Percentiles rank a stretch among this genome's conserved stretches.
phyloP scores from a whole-genome alignment of 2,113 vertebrate genomes.

The Oriolus oriolus region DNA sequence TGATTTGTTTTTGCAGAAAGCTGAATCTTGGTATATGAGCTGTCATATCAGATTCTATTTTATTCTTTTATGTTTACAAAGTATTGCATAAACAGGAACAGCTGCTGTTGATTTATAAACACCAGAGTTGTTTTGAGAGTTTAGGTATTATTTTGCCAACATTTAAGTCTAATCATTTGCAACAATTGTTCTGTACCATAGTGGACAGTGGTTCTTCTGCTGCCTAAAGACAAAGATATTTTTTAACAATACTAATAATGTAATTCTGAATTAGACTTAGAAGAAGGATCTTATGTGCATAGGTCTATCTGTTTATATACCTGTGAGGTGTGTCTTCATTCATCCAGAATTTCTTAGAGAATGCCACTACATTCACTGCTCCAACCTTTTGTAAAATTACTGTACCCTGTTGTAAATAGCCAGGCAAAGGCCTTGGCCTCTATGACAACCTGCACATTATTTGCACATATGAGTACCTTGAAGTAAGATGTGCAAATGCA shows the following conservation, averaged over 20 bases:
- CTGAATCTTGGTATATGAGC: background rate
- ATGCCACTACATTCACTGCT: background rate
- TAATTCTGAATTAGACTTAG: background rate
- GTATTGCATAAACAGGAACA: slow-evolving; percentile 62
- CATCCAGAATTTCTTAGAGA: background rate
- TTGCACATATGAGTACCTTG: background rate
- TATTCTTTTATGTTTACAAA: slow-evolving; percentile 59
- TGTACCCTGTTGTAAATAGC: background rate
- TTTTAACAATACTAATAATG: background rate
- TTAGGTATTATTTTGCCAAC: slow-evolving; percentile 63
- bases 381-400: background rate
- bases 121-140: slow-evolving; percentile 60
- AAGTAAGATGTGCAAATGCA: background rate
- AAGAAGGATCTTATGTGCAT: background rate
- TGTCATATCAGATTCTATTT: slow-evolving; percentile 49
- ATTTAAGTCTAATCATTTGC: slow-evolving; percentile 41
- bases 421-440: background rate
- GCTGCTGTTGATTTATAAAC: slow-evolving; percentile 73
- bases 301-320: background rate
- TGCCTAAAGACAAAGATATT: background rate
- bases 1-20: slow-evolving; percentile 28
- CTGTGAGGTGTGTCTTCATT: background rate
- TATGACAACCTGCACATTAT: background rate
- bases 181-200: slow-evolving; percentile 11
- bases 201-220: slow-evolving; percentile 12